phyloP scores from a whole-genome alignment of 2,888 invertebrate species.

The Alloplasta piceator region DNA sequence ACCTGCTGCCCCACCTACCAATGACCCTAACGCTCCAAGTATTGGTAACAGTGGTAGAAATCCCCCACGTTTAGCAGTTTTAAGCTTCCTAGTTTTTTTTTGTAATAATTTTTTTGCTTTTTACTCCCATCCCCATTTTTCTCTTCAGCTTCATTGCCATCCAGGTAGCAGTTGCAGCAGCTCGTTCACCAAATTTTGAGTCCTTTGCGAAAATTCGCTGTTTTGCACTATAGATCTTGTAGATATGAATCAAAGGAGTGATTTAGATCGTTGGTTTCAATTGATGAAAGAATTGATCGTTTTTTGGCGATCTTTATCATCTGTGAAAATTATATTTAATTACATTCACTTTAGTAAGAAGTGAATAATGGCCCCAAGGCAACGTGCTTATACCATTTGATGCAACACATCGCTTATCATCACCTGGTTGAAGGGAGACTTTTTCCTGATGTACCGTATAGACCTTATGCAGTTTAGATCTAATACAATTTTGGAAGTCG shows the following conservation, averaged over 20 bases:
- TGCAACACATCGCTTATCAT: constrained; percentile 9
- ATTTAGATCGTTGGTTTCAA: too few species aligned
- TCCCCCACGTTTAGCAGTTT: constrained; percentile 14
- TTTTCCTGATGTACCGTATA: not conserved
- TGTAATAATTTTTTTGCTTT: not conserved
- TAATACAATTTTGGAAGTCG: not conserved
- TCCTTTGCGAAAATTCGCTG: constrained; percentile 36
- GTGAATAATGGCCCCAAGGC: constrained; percentile 3
- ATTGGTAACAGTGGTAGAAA: constrained; percentile 65
- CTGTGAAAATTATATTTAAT: constrained; percentile 53
- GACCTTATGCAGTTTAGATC: constrained; percentile 13
- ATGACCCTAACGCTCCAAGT: constrained; percentile 63
- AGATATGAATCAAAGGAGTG: too few species aligned
- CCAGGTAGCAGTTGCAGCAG: constrained; percentile 37
- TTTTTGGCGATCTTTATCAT: too few species aligned
- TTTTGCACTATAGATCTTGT: constrained; percentile 61
- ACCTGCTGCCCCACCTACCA: constrained; percentile 68
- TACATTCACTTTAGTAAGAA: not conserved
- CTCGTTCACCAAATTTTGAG: constrained; percentile 11
- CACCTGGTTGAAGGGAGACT: not conserved
- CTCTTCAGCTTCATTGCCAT: constrained; percentile 63
- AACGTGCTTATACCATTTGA: constrained; percentile 1
- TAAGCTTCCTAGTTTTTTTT: not conserved
- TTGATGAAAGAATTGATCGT: too few species aligned
- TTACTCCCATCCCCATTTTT: constrained; percentile 54